These are phyloP conservation scores for Mythimna lalbum DNA, from an alignment of 2,888 invertebrate genomes.

Conservation along the genomic window DNA sequence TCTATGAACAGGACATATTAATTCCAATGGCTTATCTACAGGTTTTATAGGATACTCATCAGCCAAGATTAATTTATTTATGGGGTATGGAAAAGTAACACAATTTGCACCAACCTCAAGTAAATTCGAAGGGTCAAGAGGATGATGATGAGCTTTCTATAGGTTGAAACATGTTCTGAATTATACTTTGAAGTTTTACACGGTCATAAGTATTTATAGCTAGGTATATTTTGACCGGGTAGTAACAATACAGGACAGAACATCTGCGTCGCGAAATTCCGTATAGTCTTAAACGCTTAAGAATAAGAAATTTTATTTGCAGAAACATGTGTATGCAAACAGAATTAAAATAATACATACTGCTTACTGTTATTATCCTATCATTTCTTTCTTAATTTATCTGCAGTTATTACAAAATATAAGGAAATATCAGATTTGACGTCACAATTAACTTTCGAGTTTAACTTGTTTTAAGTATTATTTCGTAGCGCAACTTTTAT, in stretches of 20 bases:
- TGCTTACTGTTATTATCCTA: constrained; percentile 1
- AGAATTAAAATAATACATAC: too few relatives aligned
- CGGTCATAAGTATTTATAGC: too few relatives aligned
- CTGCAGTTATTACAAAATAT: neutral
- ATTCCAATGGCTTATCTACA: neutral
- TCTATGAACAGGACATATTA: constrained; percentile 1
- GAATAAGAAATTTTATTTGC: too few relatives aligned
- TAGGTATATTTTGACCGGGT: neutral
- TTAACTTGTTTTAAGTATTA: constrained; percentile 1
- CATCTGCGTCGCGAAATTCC: neutral
- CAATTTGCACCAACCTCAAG: too few relatives aligned
- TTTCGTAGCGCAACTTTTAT: neutral
- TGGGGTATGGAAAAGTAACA: too few relatives aligned
- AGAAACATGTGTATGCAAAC: too few relatives aligned
- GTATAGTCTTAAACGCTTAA: neutral
- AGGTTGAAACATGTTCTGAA: too few relatives aligned
- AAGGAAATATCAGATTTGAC: neutral
- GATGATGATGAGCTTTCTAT: too few relatives aligned
- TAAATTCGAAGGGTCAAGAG: too few relatives aligned
- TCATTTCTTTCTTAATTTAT: constrained; percentile 19
- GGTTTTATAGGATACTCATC: too few relatives aligned
- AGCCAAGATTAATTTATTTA: too few relatives aligned
- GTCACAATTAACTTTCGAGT: constrained; percentile 3
- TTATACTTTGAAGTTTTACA: too few relatives aligned
- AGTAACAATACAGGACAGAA: constrained; percentile 1